These are phyloP conservation scores for Sarcophaga carnaria DNA, from an alignment of 2,888 invertebrate species.

Conservation along the genomic window DNA sequence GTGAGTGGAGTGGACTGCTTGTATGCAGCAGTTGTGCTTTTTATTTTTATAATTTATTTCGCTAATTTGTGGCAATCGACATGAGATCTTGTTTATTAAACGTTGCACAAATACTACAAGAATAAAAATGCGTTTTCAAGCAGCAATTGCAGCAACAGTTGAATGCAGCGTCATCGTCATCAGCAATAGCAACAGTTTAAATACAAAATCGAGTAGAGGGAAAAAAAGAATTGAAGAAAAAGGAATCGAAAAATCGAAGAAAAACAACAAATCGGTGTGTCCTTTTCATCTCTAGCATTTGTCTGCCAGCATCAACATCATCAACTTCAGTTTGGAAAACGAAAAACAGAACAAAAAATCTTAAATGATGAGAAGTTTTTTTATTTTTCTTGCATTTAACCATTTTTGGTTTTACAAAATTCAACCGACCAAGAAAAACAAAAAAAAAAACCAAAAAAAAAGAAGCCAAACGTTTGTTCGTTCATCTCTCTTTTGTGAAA, in stretches of 20 bases:
- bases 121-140: slow-evolving; percentile 71
- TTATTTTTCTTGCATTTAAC: slow-evolving; percentile 53
- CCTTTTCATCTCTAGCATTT: slow-evolving; percentile 70
- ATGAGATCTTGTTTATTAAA: slow-evolving; percentile 81
- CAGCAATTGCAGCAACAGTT: slow-evolving; percentile 54
- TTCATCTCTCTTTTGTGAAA: slow-evolving; percentile 22
- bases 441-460: slow-evolving; percentile 22
- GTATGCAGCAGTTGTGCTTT: slow-evolving; percentile 14
- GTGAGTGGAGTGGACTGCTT: slow-evolving; percentile 5
- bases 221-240: slow-evolving; percentile 17
- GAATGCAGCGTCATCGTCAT: slow-evolving; percentile 52
- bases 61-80: slow-evolving; percentile 81
- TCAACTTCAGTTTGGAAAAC: slow-evolving; percentile 48
- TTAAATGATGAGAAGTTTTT: slow-evolving; percentile 53
- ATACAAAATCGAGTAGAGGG: slow-evolving; percentile 11
- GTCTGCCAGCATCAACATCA: slow-evolving; percentile 69
- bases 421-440: slow-evolving; percentile 43
- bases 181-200: slow-evolving; percentile 36
- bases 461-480: slow-evolving; percentile 43
- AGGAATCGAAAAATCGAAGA: slow-evolving; percentile 23
- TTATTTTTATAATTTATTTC: slow-evolving; percentile 78
- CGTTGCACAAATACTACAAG: slow-evolving; percentile 77
- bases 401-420: slow-evolving; percentile 66
- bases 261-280: slow-evolving; percentile 66
- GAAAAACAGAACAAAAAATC: slow-evolving; percentile 23